Evolutionary conservation across 2,113 vertebrate species (phyloP).

Genomic region (Toxotes chatareus): DNA sequence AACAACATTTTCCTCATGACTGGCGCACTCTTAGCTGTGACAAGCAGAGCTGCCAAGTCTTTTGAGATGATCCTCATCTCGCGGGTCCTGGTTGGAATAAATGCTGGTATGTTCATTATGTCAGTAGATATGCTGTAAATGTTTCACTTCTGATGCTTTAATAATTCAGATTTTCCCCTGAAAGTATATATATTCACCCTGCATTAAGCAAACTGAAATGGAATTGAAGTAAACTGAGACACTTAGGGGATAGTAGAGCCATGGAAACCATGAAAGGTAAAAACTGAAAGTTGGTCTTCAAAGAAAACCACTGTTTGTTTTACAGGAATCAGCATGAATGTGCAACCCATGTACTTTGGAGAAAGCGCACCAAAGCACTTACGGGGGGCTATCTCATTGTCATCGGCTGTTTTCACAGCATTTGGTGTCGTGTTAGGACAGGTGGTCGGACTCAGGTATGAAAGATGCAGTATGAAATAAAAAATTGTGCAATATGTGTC

Average conservation of each 20-base stretch:
- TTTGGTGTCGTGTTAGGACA: slow-evolving; percentile 91
- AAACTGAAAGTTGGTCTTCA: not conserved
- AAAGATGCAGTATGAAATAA: not conserved
- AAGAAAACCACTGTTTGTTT: not conserved
- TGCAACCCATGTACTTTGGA: slow-evolving; percentile 95
- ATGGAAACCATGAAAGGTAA: not conserved
- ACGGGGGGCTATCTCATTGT: slow-evolving; percentile 88
- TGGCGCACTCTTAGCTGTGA: slow-evolving; percentile 84
- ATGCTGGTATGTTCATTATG: slow-evolving; percentile 82
- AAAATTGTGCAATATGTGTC: not conserved
- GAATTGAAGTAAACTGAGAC: not conserved
- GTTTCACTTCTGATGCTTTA: not conserved
- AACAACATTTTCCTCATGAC: slow-evolving; percentile 90
- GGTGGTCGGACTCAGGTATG: slow-evolving; percentile 89
- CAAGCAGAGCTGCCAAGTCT: slow-evolving; percentile 86
- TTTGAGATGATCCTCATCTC: slow-evolving; percentile 94
- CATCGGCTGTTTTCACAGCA: slow-evolving; percentile 89
- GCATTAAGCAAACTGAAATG: not conserved
- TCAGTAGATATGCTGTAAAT: not conserved
- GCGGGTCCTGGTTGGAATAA: slow-evolving; percentile 89
- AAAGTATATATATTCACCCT: not conserved
- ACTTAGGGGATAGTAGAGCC: not conserved
- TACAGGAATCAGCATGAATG: slow-evolving; percentile 92
- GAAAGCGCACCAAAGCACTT: slow-evolving; percentile 91
- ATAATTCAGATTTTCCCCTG: not conserved